Evolutionary conservation across 2,888 invertebrate species (phyloP).

Genomic region (Phoenoteleia sp.): DNA sequence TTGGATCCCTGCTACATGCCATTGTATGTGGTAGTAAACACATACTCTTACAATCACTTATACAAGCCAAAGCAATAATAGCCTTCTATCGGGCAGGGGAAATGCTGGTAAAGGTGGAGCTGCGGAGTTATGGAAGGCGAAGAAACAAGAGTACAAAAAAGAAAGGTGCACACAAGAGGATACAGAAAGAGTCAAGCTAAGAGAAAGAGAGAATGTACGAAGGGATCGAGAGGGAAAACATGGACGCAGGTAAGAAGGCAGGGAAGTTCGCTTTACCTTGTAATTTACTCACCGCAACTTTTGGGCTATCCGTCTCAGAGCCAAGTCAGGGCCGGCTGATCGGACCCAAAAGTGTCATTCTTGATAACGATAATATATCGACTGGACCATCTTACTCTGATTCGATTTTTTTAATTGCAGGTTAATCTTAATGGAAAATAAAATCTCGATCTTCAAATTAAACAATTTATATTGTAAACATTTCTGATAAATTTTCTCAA

Average conservation of each 20-base stretch:
- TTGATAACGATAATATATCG: slow-evolving; percentile 55
- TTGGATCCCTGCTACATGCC: slow-evolving; percentile 79
- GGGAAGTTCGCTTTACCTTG: slow-evolving; percentile 81
- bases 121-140: slow-evolving; percentile 62
- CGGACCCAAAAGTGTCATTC: slow-evolving; percentile 80
- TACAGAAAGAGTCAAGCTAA: slow-evolving; percentile 73
- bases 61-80: slow-evolving; percentile 46
- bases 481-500: no score
- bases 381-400: slow-evolving; percentile 50
- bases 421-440: no score
- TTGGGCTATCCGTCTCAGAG: slow-evolving; percentile 84
- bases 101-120: slow-evolving; percentile 51
- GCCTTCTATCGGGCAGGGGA: slow-evolving; percentile 57
- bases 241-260: slow-evolving; percentile 48
- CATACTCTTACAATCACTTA: slow-evolving; percentile 31
- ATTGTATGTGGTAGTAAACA: slow-evolving; percentile 12
- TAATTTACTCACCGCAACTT: slow-evolving; percentile 86
- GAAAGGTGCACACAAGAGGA: slow-evolving; percentile 35
- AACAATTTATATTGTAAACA: no score
- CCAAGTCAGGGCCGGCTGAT: slow-evolving; percentile 83
- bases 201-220: no score
- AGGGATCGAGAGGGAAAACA: slow-evolving; percentile 4
- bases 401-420: no score
- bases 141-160: slow-evolving; percentile 64
- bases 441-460: no score